Conservation (phyloP, 30 jellyfish, hydroid and myxozoan species). For the Turritopsis dohrnii region DNA sequence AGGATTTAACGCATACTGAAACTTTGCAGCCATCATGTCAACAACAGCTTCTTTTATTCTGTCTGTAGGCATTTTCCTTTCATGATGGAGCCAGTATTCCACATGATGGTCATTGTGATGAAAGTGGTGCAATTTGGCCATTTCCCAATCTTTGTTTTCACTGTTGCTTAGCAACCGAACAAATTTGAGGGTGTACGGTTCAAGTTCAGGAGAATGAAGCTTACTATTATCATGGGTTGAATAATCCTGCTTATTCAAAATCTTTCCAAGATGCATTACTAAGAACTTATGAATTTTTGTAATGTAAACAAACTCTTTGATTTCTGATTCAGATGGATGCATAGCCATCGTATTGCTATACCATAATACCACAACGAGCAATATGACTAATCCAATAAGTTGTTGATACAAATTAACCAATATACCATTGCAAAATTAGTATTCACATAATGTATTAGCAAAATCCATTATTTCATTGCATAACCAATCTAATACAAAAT, state of each 20-base stretch:
- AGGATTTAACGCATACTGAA: conserved; percentile 2
- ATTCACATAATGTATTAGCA: too few species aligned
- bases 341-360: background rate
- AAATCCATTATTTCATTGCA: too few species aligned
- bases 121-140: conserved; percentile 8
- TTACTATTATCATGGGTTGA: conserved; percentile 17
- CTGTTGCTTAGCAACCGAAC: background rate
- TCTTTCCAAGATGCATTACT: conserved; percentile 16
- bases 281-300: conserved; percentile 18
- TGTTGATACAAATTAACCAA: background rate
- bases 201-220: conserved; percentile 15
- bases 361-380: background rate
- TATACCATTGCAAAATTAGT: too few species aligned
- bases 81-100: conserved; percentile 3
- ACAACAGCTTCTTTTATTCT: conserved; percentile 12
- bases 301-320: conserved; percentile 14
- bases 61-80: background rate
- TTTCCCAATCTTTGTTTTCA: conserved; percentile 8
- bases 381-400: background rate
- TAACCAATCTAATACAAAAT: too few species aligned
- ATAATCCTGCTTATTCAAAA: conserved; percentile 9
- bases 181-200: conserved; percentile 3
- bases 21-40: conserved; percentile 27
- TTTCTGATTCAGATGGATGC: conserved; percentile 2
- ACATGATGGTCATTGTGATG: conserved; percentile 14